Evolutionary conservation across 2,113 vertebrate genomes (phyloP), one percentile per base, ranked within the genome.

Genomic region (Cnemophilus loriae): DNA sequence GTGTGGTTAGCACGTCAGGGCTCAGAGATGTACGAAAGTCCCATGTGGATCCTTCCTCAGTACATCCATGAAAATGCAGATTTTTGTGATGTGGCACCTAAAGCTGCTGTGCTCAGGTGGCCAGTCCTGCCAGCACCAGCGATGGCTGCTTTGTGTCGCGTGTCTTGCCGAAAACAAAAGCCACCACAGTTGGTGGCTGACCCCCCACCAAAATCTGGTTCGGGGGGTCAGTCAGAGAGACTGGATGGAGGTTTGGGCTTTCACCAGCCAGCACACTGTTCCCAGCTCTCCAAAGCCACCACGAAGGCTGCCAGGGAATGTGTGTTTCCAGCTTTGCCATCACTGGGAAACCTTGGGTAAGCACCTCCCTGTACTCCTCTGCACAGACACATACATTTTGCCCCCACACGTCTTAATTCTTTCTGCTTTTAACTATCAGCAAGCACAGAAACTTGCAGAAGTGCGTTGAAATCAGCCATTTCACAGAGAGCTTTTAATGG

Each of bases 111-210:
- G 56, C 60, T 90, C 12, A 30, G 35, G 33, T 35, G 49, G 41
- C 28, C 0, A 0, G 33, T 47, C 53, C 42, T 50, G 16, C 2
- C 84, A 61, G 18, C 7, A 21, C 11, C 13, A 44, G 42, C 0
- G 0, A 6, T 0, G 0, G 14, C 27, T 2, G 1, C 76, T 86
- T 71, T 0, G 0, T 91, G 87, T 90, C 1, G 0, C 2, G 30
- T 44, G 16, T 41, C 28, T 68, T 7, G 0, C 21, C 42, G 46
- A 59, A 86, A 92, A 53, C 9, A 57, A 84, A 70, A 80, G 22
- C 16, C 41, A 52, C 6, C 37, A 49, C 33, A 33, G 37, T 3
- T 50, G 13, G 71, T 50, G 52, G 32, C 16, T 57, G 35, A 50
- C 3, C 4, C 37, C 17, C 14, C 22, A 55, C 27, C 33, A 69